Conservation (phyloP, 92 coral and sea anemone species). For the Palythoa caribaeorum region DNA sequence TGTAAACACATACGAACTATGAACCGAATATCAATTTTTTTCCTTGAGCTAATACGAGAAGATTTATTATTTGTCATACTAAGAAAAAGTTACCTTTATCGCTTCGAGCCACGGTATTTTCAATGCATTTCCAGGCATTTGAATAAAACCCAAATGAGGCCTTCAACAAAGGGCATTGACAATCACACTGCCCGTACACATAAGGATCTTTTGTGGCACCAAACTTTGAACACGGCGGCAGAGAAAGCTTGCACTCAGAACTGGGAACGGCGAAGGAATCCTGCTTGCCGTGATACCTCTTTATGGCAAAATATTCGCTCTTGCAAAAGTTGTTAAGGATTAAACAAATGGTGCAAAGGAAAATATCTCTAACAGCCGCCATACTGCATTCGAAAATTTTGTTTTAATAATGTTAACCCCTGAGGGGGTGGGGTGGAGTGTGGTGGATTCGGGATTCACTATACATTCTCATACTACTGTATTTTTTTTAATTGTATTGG, state of each 20-base stretch:
- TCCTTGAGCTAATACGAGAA: neutral
- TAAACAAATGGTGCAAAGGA: neutral
- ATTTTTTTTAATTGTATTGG: too few relatives aligned
- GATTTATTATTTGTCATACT: neutral
- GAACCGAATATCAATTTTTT: neutral
- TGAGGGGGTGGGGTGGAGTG: neutral
- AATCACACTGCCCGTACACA: neutral
- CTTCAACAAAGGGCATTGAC: neutral
- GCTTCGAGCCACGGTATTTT: neutral
- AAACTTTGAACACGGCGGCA: neutral
- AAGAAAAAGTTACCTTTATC: neutral
- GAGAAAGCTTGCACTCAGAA: neutral
- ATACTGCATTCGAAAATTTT: neutral
- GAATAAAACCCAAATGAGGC: constrained; percentile 20
- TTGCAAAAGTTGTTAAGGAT: neutral
- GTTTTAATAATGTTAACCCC: neutral
- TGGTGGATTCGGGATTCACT: neutral
- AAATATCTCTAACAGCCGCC: neutral
- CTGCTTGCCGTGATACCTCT: neutral
- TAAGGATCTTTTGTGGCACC: constrained; percentile 7
- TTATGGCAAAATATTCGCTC: neutral
- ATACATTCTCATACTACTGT: too few relatives aligned
- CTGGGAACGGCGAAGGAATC: constrained; percentile 16
- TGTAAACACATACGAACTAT: too few relatives aligned
- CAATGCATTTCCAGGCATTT: constrained; percentile 6